phyloP scores from a whole-genome alignment of 2,113 vertebrate genomes.

The Pipa parva region DNA sequence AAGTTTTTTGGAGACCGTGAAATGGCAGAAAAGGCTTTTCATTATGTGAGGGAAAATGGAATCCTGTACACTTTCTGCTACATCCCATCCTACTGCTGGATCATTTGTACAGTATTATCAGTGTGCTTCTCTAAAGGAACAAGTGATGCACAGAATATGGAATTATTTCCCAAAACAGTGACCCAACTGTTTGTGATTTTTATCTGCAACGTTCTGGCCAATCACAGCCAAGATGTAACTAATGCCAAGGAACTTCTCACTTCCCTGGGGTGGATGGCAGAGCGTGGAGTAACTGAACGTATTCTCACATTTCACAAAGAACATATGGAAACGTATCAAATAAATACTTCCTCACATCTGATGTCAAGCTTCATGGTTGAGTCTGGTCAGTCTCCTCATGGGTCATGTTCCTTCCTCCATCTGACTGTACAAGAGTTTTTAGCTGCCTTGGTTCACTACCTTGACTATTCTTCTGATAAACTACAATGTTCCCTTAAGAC shows the following conservation, averaged over 20 bases:
- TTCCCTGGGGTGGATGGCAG: conserved; percentile 11
- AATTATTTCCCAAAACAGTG: conserved; percentile 56
- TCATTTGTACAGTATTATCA: conserved; percentile 21
- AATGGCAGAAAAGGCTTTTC: conserved; percentile 38
- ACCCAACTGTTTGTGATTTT: conserved; percentile 56
- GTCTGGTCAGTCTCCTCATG: conserved; percentile 41
- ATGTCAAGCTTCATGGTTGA: conserved; percentile 10
- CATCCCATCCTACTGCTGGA: conserved; percentile 64
- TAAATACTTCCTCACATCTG: neutral
- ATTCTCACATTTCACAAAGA: neutral
- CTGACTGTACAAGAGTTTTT: conserved; percentile 60
- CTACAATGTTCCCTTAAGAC: conserved; percentile 42
- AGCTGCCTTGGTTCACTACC: conserved; percentile 54
- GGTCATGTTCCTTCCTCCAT: conserved; percentile 55
- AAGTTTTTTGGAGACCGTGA: conserved; percentile 48
- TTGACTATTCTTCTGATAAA: conserved; percentile 40
- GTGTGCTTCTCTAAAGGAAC: neutral
- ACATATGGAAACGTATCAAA: neutral
- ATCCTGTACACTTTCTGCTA: conserved; percentile 56
- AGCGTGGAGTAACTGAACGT: conserved; percentile 17
- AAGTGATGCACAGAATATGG: neutral
- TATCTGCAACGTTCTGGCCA: conserved; percentile 47
- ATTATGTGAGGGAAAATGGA: conserved; percentile 55
- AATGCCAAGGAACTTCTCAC: neutral
- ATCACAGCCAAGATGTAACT: conserved; percentile 44